These are phyloP conservation scores for Eulemur coronatus DNA, from an alignment of 2,797 vertebrate species.

Conservation along the genomic window DNA sequence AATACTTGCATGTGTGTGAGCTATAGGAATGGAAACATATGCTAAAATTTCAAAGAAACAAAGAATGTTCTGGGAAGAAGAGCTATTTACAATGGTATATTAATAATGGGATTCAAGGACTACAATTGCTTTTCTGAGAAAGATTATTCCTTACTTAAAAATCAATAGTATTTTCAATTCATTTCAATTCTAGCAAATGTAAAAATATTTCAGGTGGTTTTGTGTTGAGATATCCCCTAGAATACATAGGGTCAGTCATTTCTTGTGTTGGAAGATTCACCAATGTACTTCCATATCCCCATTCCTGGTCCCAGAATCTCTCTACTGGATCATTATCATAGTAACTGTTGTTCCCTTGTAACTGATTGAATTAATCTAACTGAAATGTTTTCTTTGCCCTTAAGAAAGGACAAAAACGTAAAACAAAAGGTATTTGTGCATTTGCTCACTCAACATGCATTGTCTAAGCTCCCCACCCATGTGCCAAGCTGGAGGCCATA, in stretches of 20 bases:
- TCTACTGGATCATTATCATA: neutral
- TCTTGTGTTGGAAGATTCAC: neutral
- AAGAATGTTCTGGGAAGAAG: neutral
- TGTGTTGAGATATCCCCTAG: neutral
- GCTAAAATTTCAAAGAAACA: slow-evolving; percentile 39
- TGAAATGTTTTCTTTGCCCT: neutral
- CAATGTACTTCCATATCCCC: neutral
- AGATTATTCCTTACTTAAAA: neutral
- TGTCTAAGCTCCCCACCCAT: neutral
- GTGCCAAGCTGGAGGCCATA: neutral
- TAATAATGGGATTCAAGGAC: slow-evolving; percentile 5
- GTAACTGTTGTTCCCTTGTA: neutral
- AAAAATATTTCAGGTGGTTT: neutral
- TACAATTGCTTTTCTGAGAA: neutral
- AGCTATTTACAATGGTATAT: neutral
- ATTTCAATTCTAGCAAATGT: neutral
- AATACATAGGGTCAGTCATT: neutral
- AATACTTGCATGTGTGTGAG: neutral
- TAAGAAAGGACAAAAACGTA: neutral
- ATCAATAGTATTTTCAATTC: neutral
- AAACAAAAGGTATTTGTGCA: neutral
- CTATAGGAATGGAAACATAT: slow-evolving; percentile 49
- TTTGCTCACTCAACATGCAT: neutral
- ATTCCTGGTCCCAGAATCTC: neutral
- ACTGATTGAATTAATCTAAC: neutral